Percentiles rank a stretch among this genome's conserved stretches.
These are phyloP conservation scores for Paedocypris micromegethes DNA, from an alignment of 2,797 vertebrate species.

Conservation along the genomic window DNA sequence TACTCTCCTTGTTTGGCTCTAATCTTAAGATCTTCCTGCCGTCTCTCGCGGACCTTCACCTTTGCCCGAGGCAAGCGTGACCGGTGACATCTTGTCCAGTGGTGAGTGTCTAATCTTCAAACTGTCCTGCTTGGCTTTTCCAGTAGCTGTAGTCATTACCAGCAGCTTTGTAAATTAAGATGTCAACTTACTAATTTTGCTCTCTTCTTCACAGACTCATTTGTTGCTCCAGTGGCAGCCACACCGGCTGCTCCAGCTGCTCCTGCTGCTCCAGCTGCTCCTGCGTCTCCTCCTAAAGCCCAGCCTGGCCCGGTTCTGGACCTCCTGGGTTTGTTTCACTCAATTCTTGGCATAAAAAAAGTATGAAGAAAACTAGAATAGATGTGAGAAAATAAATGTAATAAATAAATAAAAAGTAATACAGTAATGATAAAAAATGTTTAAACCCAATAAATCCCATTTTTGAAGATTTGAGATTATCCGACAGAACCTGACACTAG, in stretches of 20 bases:
- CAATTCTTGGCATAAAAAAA: conserved; percentile 20
- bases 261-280: conserved; percentile 67
- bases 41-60: conserved; percentile 88
- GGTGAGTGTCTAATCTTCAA: conserved; percentile 68
- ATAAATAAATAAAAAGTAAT: too few species aligned
- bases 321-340: conserved; percentile 83
- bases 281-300: conserved; percentile 81
- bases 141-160: too few species aligned
- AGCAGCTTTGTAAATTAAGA: not conserved
- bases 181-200: conserved; percentile 4
- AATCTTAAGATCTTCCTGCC: conserved; percentile 84
- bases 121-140: not conserved
- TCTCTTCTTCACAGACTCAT: conserved; percentile 69
- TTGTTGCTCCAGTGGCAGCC: conserved; percentile 64
- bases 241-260: conserved; percentile 58
- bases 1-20: conserved; percentile 23
- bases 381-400: not conserved
- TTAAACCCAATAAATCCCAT: too few species aligned
- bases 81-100: conserved; percentile 81
- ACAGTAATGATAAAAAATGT: too few species aligned
- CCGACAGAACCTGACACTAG: too few species aligned
- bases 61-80: conserved; percentile 84
- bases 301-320: conserved; percentile 88
- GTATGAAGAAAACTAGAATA: not conserved
- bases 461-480: too few species aligned